Evolutionary conservation across 1,140 invertebrate species (phyloP).

Genomic region (Drosophila nannoptera): DNA sequence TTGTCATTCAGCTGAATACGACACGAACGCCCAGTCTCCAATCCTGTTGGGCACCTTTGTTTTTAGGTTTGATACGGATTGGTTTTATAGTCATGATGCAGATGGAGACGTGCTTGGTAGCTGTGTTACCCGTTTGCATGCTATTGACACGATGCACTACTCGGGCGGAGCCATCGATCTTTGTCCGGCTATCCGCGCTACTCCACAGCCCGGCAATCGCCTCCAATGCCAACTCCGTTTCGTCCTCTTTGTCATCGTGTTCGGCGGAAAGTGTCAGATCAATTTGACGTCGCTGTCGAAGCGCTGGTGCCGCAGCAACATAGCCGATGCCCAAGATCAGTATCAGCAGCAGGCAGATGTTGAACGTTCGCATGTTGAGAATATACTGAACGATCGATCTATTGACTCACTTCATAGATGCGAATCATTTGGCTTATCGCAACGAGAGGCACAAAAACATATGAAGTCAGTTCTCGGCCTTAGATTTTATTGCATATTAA

Average conservation of each 20-base stretch:
- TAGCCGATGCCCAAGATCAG: conserved; percentile 17
- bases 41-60: conserved; percentile 63
- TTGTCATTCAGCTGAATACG: conserved; percentile 44
- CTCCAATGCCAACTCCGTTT: conserved; percentile 73
- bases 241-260: conserved; percentile 70
- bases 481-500: conserved; percentile 19
- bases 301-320: conserved; percentile 19
- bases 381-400: conserved; percentile 37
- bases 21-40: conserved; percentile 71
- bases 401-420: background rate
- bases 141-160: conserved; percentile 61
- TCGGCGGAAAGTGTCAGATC: conserved; percentile 73
- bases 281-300: conserved; percentile 58
- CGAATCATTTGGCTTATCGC: conserved; percentile 3
- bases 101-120: conserved; percentile 68
- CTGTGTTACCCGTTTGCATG: conserved; percentile 66
- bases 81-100: conserved; percentile 75
- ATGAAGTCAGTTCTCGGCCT: background rate
- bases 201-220: conserved; percentile 76
- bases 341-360: conserved; percentile 42
- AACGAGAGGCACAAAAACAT: background rate
- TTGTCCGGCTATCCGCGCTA: conserved; percentile 68
- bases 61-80: conserved; percentile 54
- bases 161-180: conserved; percentile 69
- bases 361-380: conserved; percentile 51